Conservation (phyloP, 35 echinoderm and acorn worm species). For the Nesometra sesokonis region DNA sequence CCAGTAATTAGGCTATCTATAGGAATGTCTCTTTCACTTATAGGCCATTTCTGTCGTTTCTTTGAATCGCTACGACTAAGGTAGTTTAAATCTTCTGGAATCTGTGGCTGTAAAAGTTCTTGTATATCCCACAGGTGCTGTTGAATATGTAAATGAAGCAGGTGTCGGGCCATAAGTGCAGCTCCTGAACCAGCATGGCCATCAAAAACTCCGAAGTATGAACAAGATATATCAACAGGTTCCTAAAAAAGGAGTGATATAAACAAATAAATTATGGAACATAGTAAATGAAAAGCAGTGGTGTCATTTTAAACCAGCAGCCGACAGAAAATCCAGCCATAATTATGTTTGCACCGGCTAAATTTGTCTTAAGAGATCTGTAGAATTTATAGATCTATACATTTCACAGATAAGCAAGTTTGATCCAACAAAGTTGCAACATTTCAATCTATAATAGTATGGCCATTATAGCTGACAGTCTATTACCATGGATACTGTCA, state of each 20-base stretch:
- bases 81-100: conserved; percentile 60
- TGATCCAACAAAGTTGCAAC: too few species aligned
- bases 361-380: too few species aligned
- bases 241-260: conserved; percentile 51
- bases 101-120: conserved; percentile 62
- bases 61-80: conserved; percentile 38
- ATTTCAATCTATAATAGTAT: too few species aligned
- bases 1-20: conserved; percentile 79
- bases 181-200: conserved; percentile 87
- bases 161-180: conserved; percentile 67
- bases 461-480: too few species aligned
- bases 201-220: conserved; percentile 98
- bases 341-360: too few species aligned
- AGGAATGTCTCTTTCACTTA: conserved; percentile 65
- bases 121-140: conserved; percentile 67
- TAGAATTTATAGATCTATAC: too few species aligned
- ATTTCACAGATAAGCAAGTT: too few species aligned
- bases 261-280: too few species aligned
- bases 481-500: too few species aligned
- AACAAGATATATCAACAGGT: conserved; percentile 66
- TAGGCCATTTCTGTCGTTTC: conserved; percentile 67
- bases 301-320: too few species aligned
- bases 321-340: too few species aligned
- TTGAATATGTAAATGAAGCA: conserved; percentile 68
- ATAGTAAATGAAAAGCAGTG: too few species aligned